A percentile compares a stretch with the other conserved stretches of the same genome.
Evolutionary conservation across 30 jellyfish, hydroid and myxozoan species (phyloP).

Genomic region (Hydra vulgaris): DNA sequence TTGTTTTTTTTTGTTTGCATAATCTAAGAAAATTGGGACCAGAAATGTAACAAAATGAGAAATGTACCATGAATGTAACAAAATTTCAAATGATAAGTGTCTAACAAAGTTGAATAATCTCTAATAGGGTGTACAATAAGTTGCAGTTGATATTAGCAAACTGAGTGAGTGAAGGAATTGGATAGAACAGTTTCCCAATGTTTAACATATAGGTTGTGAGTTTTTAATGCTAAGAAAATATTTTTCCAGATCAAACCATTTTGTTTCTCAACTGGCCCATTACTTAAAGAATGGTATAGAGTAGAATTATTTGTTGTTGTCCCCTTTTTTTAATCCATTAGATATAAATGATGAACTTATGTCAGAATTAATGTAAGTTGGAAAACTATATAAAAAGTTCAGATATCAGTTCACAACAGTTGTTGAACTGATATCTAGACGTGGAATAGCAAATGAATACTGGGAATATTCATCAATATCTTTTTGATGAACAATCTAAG

Average conservation of each 20-base stretch:
- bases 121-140: constrained; percentile 52
- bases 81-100: constrained; percentile 24
- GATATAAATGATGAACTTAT: not conserved
- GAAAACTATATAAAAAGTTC: constrained; percentile 6
- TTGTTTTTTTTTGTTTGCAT: constrained; percentile 17
- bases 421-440: too few relatives aligned
- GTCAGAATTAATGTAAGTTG: not conserved
- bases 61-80: constrained; percentile 44
- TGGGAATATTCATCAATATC: constrained; percentile 49
- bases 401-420: constrained; percentile 14
- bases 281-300: constrained; percentile 20
- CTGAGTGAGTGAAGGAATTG: constrained; percentile 55
- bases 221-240: constrained; percentile 23
- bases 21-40: constrained; percentile 42
- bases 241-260: constrained; percentile 54
- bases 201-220: constrained; percentile 29
- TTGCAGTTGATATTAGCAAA: constrained; percentile 52
- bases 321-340: constrained; percentile 5
- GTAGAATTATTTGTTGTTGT: constrained; percentile 46
- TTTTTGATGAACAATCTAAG: too few relatives aligned
- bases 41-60: too few relatives aligned
- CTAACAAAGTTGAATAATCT: constrained; percentile 40
- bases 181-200: constrained; percentile 61
- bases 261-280: constrained; percentile 52
- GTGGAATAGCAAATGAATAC: constrained; percentile 32